Base-by-base conservation (phyloP, 2,888 invertebrate genomes). In the Pomacea canaliculata region DNA sequence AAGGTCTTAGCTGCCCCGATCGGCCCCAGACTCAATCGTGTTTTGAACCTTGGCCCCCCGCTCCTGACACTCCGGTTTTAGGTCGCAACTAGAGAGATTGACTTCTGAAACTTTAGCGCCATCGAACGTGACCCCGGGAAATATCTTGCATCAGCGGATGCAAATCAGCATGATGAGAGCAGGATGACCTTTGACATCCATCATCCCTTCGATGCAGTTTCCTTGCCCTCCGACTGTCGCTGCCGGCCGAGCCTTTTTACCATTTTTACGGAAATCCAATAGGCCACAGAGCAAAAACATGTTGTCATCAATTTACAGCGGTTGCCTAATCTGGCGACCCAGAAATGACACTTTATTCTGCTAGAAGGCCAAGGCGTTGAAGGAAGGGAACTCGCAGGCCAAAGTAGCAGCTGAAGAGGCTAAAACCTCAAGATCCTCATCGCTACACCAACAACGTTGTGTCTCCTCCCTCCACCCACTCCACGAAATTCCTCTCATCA, bases 271-370 rank as follows among this genome's bases (percentile, higher is more conserved):
- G 27, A 63, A 63, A 63, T 63, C 63, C 63, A 63, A 63, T 63
- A 63, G 27, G 23, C 23, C 63, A 63, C 27, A 19, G 23, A 70
- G 70, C 18, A 59, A 59, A 19, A 70, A 56, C n/a, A 51, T 23
- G 73, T 16, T 65, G 73, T 48, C 73, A 73, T 67, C 74, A 62
- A 60, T 69, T 69, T 74, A 63, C 68, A 68, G 49, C 59, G 10
- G 74, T 68, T 68, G 74, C 74, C 74, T 74, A 69, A 74, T 56
- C 74, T 67, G 59, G 9, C 46, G 18, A 19, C 62, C 49, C 60
- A n/a, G 48, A 60, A 37, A 74, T 69, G 68, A 74, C 49, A 48
- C 60, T 62, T 74, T 62, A 74, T 62, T 68, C 69, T 74, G 68
- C 60, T 16, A 23, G 60, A 60, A 37, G 74, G 74, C 69, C 23